These are phyloP conservation scores for Hydriomena furcata DNA, from an alignment of 2,888 invertebrate genomes.

Conservation along the genomic window DNA sequence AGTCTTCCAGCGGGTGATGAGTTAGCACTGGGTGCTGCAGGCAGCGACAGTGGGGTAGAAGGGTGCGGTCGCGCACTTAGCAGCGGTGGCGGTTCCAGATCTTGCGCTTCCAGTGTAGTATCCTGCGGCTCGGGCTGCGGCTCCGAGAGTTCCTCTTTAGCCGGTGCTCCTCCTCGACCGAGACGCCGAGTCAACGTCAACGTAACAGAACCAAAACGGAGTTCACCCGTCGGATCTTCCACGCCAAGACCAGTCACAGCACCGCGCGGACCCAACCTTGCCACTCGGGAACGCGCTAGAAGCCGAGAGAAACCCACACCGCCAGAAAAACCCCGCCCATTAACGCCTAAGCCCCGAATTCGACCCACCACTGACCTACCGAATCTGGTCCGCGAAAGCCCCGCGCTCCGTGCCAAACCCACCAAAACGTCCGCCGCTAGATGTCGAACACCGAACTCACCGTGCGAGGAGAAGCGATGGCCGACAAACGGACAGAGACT, in stretches of 20 bases:
- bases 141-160: constrained; percentile 90
- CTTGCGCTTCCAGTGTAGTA: constrained; percentile 90
- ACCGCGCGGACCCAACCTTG: constrained; percentile 76
- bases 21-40: constrained; percentile 81
- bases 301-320: constrained; percentile 83
- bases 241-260: constrained; percentile 79
- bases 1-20: constrained; percentile 75
- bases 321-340: constrained; percentile 73
- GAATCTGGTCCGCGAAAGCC: constrained; percentile 76
- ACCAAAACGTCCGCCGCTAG: constrained; percentile 83
- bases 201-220: constrained; percentile 78
- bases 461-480: constrained; percentile 89
- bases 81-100: constrained; percentile 86
- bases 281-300: constrained; percentile 83
- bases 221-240: constrained; percentile 78
- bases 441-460: constrained; percentile 84
- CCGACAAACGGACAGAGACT: constrained; percentile 80
- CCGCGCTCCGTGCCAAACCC: constrained; percentile 72
- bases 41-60: constrained; percentile 93
- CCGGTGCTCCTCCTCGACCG: constrained; percentile 76
- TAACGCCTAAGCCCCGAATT: constrained; percentile 75
- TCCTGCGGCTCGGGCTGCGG: constrained; percentile 91
- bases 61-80: constrained; percentile 88
- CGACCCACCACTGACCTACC: constrained; percentile 81
- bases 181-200: constrained; percentile 84